Evolutionary conservation across 2,888 invertebrate species (phyloP).

Genomic region (Zygothrica quintamaculata): DNA sequence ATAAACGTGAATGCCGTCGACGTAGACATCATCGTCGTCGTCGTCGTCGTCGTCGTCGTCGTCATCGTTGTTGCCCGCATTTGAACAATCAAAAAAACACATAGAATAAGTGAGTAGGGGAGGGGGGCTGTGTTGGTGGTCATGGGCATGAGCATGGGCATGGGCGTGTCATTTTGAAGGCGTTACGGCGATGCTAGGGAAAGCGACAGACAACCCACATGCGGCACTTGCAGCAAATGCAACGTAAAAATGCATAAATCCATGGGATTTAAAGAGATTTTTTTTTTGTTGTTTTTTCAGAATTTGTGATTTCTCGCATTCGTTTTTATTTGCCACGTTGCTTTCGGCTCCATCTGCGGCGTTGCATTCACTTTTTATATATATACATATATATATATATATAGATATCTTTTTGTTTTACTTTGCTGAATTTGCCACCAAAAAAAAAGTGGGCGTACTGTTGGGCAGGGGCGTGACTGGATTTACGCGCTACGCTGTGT

Average conservation of each 20-base stretch:
- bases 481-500: conserved; percentile 61
- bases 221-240: conserved; percentile 60
- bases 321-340: conserved; percentile 63
- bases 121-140: not conserved
- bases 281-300: conserved; percentile 65
- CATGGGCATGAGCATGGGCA: conserved; percentile 41
- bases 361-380: conserved; percentile 10
- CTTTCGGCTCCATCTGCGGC: conserved; percentile 47
- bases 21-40: conserved; percentile 6
- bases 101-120: conserved; percentile 37
- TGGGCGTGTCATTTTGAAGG: conserved; percentile 13
- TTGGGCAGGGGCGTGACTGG: conserved; percentile 63
- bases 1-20: conserved; percentile 56
- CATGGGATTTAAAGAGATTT: conserved; percentile 77
- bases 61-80: conserved; percentile 48
- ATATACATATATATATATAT: too few species aligned
- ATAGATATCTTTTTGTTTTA: conserved; percentile 62
- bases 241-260: conserved; percentile 79
- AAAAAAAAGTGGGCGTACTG: conserved; percentile 16
- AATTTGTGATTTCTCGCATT: conserved; percentile 78
- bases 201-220: conserved; percentile 68
- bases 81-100: conserved; percentile 57
- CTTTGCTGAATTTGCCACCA: conserved; percentile 23
- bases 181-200: conserved; percentile 27
- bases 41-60: not conserved